Evolutionary conservation across 2,797 vertebrate genomes (phyloP).

Genomic region (Brachyalestes nurse): DNA sequence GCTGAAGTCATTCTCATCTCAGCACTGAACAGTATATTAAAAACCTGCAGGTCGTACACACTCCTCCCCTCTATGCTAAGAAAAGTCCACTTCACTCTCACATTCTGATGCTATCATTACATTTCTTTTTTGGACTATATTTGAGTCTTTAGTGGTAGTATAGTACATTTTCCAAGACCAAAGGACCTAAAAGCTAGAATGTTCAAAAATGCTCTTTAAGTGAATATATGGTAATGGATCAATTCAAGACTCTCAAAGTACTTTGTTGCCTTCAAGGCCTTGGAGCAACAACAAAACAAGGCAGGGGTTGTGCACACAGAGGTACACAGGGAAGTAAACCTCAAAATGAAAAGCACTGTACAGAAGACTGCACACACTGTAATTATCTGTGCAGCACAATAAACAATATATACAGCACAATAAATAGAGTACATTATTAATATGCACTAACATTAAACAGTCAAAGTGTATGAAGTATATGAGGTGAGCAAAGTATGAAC

Average conservation of each 20-base stretch:
- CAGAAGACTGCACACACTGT: neutral
- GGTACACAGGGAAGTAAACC: neutral
- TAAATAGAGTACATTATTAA: neutral
- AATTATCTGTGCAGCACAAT: neutral
- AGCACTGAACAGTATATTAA: conserved; percentile 13
- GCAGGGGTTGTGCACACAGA: neutral
- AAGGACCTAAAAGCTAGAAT: neutral
- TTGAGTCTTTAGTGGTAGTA: neutral
- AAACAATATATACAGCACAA: neutral
- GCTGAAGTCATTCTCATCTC: conserved; percentile 20
- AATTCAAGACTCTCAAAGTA: neutral
- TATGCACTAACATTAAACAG: neutral
- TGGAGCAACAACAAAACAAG: neutral
- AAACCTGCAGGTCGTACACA: neutral
- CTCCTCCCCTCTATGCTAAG: conserved; percentile 2
- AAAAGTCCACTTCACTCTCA: neutral
- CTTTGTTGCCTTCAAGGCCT: neutral
- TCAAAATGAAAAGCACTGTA: neutral
- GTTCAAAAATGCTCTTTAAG: neutral
- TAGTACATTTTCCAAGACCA: neutral
- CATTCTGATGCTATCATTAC: neutral
- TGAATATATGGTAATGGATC: neutral
- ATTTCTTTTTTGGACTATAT: neutral
- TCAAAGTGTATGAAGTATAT: neutral
- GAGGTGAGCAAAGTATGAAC: neutral